Evolutionary conservation across 2,888 invertebrate genomes (phyloP).

Genomic region (Erannis defoliaria): DNA sequence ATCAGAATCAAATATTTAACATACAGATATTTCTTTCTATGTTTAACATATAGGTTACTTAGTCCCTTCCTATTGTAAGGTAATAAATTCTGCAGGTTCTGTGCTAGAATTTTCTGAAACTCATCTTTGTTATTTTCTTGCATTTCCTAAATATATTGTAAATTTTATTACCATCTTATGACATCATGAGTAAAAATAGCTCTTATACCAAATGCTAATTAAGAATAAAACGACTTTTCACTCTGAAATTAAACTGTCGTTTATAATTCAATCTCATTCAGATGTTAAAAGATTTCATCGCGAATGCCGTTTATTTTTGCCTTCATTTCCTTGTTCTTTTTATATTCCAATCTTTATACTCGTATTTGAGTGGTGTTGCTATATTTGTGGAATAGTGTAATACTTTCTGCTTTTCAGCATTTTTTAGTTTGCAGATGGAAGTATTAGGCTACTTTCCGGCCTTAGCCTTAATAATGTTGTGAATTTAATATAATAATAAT

Average conservation of each 20-base stretch:
- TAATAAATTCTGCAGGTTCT: too few relatives aligned
- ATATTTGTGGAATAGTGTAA: neutral
- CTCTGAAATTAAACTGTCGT: slow-evolving; percentile 14
- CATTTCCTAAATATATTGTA: neutral
- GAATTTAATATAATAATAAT: too few relatives aligned
- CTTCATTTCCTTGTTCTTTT: slow-evolving; percentile 29
- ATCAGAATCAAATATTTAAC: too few relatives aligned
- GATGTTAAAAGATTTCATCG: slow-evolving; percentile 24
- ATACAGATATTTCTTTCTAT: too few relatives aligned
- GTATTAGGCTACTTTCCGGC: neutral
- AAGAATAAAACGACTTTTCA: neutral
- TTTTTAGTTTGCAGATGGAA: neutral
- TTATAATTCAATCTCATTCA: slow-evolving; percentile 8
- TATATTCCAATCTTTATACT: neutral
- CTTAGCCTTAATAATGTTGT: too few relatives aligned
- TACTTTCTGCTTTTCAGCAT: too few relatives aligned
- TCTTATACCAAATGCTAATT: neutral
- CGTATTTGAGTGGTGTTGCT: slow-evolving; percentile 8
- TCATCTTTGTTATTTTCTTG: too few relatives aligned
- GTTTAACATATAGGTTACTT: too few relatives aligned
- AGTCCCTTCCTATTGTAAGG: too few relatives aligned
- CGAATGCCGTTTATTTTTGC: slow-evolving; percentile 29
- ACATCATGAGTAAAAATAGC: neutral
- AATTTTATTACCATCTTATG: neutral
- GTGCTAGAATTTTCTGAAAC: too few relatives aligned